Evolutionary conservation across 2,797 vertebrate genomes (phyloP).

Genomic region (Trematomus bernacchii): DNA sequence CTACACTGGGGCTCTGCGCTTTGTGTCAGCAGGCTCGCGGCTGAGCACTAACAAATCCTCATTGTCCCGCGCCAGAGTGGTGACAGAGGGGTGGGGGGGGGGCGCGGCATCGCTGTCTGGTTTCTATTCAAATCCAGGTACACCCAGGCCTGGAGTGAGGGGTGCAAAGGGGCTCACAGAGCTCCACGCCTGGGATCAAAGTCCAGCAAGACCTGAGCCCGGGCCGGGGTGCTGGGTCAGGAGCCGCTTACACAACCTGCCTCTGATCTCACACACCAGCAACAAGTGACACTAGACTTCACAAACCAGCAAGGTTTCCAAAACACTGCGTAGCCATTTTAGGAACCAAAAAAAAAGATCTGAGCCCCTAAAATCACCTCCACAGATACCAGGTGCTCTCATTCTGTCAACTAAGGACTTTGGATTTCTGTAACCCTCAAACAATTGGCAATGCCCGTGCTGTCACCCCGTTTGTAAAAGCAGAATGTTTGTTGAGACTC

Average conservation of each 20-base stretch:
- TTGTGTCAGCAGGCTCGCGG: constrained; percentile 93
- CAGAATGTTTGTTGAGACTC: neutral
- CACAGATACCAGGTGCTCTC: constrained; percentile 18
- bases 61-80: constrained; percentile 92
- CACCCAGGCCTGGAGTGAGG: constrained; percentile 69
- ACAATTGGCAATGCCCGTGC: constrained; percentile 1
- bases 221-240: constrained; percentile 14
- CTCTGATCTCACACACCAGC: constrained; percentile 32
- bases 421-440: constrained; percentile 7
- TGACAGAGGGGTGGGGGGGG: constrained; percentile 81
- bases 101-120: constrained; percentile 90
- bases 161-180: constrained; percentile 33
- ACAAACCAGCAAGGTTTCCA: neutral
- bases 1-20: constrained; percentile 78
- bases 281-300: constrained; percentile 53
- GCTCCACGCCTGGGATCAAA: constrained; percentile 69
- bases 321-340: neutral
- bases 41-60: constrained; percentile 95
- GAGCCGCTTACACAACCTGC: constrained; percentile 59
- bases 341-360: neutral
- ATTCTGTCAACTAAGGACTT: constrained; percentile 27
- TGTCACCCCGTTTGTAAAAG: neutral
- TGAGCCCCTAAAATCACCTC: constrained; percentile 7
- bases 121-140: constrained; percentile 99
- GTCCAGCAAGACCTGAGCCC: constrained; percentile 56